A percentile compares a stretch with the other conserved stretches of the same genome.
These are phyloP conservation scores for Pedetes capensis DNA, from an alignment of 2,113 vertebrate species.

Conservation along the genomic window DNA sequence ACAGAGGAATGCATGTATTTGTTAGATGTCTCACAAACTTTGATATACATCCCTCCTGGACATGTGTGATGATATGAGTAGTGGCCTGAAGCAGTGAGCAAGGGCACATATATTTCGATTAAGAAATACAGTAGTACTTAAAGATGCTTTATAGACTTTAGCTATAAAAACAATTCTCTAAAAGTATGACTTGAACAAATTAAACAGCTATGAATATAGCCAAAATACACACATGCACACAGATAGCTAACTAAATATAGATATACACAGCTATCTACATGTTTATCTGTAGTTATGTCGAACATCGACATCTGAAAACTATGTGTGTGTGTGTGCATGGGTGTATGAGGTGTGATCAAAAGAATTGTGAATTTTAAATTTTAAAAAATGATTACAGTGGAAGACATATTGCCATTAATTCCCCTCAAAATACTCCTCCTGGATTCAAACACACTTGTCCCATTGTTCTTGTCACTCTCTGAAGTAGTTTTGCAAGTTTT, in stretches of 20 bases:
- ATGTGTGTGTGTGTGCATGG: not conserved
- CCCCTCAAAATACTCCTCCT: too few relatives aligned
- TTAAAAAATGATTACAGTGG: too few relatives aligned
- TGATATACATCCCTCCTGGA: not conserved
- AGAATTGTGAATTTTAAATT: too few relatives aligned
- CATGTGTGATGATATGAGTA: not conserved
- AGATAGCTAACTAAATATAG: not conserved
- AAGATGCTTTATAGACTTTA: not conserved
- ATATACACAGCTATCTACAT: rapidly evolving
- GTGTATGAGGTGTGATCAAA: too few relatives aligned
- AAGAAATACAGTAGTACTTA: not conserved
- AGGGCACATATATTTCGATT: not conserved
- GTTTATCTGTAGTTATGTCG: not conserved
- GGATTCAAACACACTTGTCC: too few relatives aligned
- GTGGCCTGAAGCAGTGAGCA: not conserved
- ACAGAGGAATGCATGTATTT: not conserved
- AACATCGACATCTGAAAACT: not conserved
- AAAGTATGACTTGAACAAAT: not conserved
- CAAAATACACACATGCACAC: not conserved
- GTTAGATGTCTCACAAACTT: not conserved
- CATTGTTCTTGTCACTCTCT: too few relatives aligned
- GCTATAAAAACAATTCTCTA: not conserved
- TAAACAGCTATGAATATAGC: not conserved
- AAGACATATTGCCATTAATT: too few relatives aligned
- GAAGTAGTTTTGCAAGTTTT: too few relatives aligned